Conservation (phyloP, 2,888 invertebrate species). For the Polia nebulosa region DNA sequence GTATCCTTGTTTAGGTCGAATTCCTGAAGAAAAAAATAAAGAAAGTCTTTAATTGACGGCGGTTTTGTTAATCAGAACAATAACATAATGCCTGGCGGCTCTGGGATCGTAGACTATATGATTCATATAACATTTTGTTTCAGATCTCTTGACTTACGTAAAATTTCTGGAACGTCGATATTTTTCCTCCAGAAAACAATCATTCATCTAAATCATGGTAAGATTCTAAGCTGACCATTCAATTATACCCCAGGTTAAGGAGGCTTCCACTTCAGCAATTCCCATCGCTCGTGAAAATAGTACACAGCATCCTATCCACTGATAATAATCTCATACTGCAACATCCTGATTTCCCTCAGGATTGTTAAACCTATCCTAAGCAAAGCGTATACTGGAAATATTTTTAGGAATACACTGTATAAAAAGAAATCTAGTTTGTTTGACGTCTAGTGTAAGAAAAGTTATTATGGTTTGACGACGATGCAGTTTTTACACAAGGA, state of each 20-base stretch:
- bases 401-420: constrained; percentile 16
- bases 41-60: too few relatives aligned
- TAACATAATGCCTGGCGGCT: too few relatives aligned
- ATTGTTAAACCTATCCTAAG: constrained; percentile 11
- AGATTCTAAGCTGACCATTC: not conserved
- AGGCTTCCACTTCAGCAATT: constrained; percentile 22
- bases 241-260: not conserved
- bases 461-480: not conserved
- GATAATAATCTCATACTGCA: constrained; percentile 57
- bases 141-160: too few relatives aligned
- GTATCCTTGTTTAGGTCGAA: too few relatives aligned
- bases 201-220: too few relatives aligned
- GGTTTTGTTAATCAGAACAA: too few relatives aligned
- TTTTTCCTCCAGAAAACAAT: too few relatives aligned
- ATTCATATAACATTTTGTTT: too few relatives aligned
- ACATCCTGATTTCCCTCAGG: constrained; percentile 53
- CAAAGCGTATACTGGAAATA: constrained; percentile 30
- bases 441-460: not conserved
- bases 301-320: constrained; percentile 26
- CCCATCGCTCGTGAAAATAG: constrained; percentile 46
- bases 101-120: too few relatives aligned
- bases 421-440: constrained; percentile 4
- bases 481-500: not conserved
- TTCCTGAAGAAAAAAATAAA: too few relatives aligned
- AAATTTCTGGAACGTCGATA: too few relatives aligned